Percentiles rank a stretch among this genome's conserved stretches.
Evolutionary conservation across 2,888 invertebrate genomes (phyloP).

Genomic region (Sesia bembeciformis): DNA sequence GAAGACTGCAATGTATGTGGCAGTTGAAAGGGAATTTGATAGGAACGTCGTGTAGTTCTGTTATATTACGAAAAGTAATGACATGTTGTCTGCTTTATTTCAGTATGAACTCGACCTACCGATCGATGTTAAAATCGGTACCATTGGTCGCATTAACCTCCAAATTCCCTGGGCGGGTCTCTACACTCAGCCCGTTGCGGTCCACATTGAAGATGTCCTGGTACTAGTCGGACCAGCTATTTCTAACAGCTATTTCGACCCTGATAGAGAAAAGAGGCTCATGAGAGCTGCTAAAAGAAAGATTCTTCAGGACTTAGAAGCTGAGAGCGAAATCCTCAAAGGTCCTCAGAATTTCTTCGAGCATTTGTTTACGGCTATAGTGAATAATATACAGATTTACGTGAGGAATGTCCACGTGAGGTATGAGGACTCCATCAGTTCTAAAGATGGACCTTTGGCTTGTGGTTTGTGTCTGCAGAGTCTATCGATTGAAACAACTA

Average conservation of each 20-base stretch:
- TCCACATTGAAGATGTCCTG: constrained; percentile 84
- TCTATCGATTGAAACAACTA: constrained; percentile 86
- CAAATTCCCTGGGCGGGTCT: constrained; percentile 87
- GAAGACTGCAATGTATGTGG: too few species aligned
- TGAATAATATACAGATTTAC: constrained; percentile 86
- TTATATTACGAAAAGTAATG: too few species aligned
- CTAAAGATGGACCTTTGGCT: constrained; percentile 78
- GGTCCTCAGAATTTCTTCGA: constrained; percentile 81
- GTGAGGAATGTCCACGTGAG: constrained; percentile 86
- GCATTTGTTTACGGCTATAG: constrained; percentile 81
- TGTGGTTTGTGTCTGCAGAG: constrained; percentile 86
- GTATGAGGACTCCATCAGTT: constrained; percentile 84
- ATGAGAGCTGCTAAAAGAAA: constrained; percentile 82
- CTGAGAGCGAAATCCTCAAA: constrained; percentile 72
- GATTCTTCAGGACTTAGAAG: constrained; percentile 79
- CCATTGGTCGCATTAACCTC: constrained; percentile 82
- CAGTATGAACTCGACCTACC: constrained; percentile 88
- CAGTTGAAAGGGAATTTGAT: too few species aligned
- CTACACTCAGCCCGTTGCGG: constrained; percentile 81
- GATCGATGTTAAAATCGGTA: constrained; percentile 86
- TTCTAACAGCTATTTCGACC: constrained; percentile 78
- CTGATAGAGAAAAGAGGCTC: constrained; percentile 81
- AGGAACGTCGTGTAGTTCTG: too few species aligned
- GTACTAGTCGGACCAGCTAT: constrained; percentile 85
- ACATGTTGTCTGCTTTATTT: constrained; percentile 21